phyloP scores from a whole-genome alignment of 2,113 vertebrate genomes.

The Scomber scombrus region DNA sequence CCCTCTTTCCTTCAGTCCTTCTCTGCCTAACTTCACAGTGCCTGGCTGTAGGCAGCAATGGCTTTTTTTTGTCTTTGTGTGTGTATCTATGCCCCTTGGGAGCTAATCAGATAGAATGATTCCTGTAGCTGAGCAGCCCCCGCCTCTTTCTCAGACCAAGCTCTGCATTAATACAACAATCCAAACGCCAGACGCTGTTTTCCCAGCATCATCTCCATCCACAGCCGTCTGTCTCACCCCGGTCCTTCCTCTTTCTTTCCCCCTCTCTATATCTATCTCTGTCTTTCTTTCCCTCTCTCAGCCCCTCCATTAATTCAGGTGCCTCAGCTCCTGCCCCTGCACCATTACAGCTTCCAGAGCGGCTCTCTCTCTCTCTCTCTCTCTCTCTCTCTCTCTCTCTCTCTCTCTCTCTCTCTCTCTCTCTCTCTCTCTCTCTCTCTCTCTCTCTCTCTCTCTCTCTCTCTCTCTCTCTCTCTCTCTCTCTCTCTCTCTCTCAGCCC shows the following conservation, averaged over 20 bases:
- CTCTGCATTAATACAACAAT: slow-evolving; percentile 68
- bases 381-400: slow-evolving; percentile 54
- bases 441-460: slow-evolving; percentile 21
- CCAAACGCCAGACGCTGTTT: slow-evolving; percentile 38
- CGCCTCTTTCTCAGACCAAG: slow-evolving; percentile 58
- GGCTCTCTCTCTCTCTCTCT: slow-evolving; percentile 63
- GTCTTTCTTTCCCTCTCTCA: slow-evolving; percentile 3
- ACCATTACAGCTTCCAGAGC: slow-evolving; percentile 68
- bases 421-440: slow-evolving; percentile 56
- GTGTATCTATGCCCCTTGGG: slow-evolving; percentile 75
- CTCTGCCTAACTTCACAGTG: slow-evolving; percentile 57
- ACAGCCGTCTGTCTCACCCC: slow-evolving; percentile 26
- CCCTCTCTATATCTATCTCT: background rate
- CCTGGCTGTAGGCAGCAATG: slow-evolving; percentile 56
- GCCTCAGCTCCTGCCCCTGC: slow-evolving; percentile 67
- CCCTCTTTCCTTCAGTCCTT: slow-evolving; percentile 29
- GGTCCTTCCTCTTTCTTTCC: slow-evolving; percentile 24
- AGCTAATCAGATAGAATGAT: slow-evolving; percentile 85
- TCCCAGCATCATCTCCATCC: slow-evolving; percentile 29
- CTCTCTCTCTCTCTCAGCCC: slow-evolving; percentile 60
- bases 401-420: slow-evolving; percentile 60
- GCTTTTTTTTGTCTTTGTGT: slow-evolving; percentile 72
- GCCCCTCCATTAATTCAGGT: slow-evolving; percentile 78
- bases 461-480: slow-evolving; percentile 27
- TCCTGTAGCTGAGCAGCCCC: slow-evolving; percentile 70